Percentiles rank a stretch among this genome's conserved stretches.
These are phyloP conservation scores for Sebastes hubbsi DNA, from an alignment of 2,797 vertebrate genomes.

Conservation along the genomic window DNA sequence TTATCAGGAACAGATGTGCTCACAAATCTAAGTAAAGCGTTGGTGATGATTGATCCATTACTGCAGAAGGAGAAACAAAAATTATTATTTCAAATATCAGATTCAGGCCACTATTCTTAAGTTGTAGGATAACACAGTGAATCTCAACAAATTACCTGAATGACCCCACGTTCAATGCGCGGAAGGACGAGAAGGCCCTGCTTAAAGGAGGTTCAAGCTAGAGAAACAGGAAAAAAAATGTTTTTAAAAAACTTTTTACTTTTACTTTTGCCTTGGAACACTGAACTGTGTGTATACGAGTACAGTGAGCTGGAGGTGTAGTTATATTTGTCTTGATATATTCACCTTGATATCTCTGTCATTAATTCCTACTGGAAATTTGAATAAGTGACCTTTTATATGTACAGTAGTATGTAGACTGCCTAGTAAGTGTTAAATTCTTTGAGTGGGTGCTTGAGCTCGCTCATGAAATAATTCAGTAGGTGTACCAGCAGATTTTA, in stretches of 20 bases:
- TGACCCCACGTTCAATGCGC: neutral
- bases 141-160: constrained; percentile 40
- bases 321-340: too few relatives aligned
- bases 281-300: neutral
- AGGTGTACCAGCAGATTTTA: too few relatives aligned
- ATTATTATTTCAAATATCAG: neutral
- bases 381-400: too few relatives aligned
- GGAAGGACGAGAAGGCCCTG: constrained; percentile 14
- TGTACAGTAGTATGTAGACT: too few relatives aligned
- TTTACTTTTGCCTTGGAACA: neutral
- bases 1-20: neutral
- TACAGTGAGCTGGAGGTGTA: too few relatives aligned
- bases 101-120: neutral
- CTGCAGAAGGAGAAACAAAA: constrained; percentile 29
- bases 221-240: neutral
- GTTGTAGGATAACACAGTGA: too few relatives aligned
- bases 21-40: neutral
- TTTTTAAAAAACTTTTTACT: neutral
- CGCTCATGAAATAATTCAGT: too few relatives aligned
- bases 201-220: constrained; percentile 51
- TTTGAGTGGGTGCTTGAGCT: neutral
- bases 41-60: constrained; percentile 29
- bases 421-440: neutral
- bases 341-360: too few relatives aligned
- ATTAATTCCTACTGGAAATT: too few relatives aligned